Evolutionary conservation across 1,140 invertebrate genomes (phyloP), one percentile per base, ranked within the genome.

Genomic region (Apis cerana): DNA sequence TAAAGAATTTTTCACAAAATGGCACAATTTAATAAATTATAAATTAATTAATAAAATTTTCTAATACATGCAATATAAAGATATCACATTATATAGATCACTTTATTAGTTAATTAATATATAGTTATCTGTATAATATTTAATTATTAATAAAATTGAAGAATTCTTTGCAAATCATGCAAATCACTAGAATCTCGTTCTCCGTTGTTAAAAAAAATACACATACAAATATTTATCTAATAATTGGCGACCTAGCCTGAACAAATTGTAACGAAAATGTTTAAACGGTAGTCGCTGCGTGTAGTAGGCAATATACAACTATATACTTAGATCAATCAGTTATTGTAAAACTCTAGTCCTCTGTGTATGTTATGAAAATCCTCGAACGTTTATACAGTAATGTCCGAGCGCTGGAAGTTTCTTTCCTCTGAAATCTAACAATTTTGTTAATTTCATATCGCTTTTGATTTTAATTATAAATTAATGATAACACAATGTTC

Each of bases 291-390:
- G 85, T 88, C 85, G 77, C 80, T 89, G 87, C 90, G 86, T 89
- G 83, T 91, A 91, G 85, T 91, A 91, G 89, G 89, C 90, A 91
- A 91, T 91, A 89, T 91, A 43, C 33, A 43, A 43, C 33, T 43
- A 43, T 43, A 2, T 43, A 43, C 33, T 43, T 43, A 92, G 89
- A 90, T 90, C 81, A 78, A 89, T 86, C 80, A 69, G 70, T 88
- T 68, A 80, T 85, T 82, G 59, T 84, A 74, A 87, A 88, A 68
- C 68, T 65, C 71, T 85, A 80, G 83, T 79, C 59, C 43, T 64
- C 33, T 43, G 33, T 43, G 33, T 43, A 43, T 43, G 43, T 85
- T 67, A 54, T 50, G n/a, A 87, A 78, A 48, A 75, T 82, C 62
- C 79, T 86, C 82, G 72, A 80, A 79, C 62, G 68, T 88, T 83